Conservation (phyloP, 2,888 invertebrate genomes). For the Bombylius discolor region DNA sequence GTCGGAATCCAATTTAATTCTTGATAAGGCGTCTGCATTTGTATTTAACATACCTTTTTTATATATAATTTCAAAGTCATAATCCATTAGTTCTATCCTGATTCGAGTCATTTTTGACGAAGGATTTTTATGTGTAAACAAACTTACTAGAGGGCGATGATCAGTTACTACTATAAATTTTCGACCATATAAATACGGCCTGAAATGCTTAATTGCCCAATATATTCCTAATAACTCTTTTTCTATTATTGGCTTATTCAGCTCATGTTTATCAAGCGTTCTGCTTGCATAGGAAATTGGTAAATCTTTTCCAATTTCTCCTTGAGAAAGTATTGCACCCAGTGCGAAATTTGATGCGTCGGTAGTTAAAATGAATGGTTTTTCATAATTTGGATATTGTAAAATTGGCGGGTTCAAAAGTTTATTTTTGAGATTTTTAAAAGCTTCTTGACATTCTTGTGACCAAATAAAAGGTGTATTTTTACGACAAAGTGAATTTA, state of each 20-base stretch:
- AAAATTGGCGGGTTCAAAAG: not conserved
- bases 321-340: conserved; percentile 19
- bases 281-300: conserved; percentile 21
- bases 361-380: conserved; percentile 18
- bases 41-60: no score
- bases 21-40: no score
- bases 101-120: conserved; percentile 18
- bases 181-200: conserved; percentile 20
- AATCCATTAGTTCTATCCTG: conserved; percentile 19
- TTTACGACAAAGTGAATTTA: conserved; percentile 15
- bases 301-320: conserved; percentile 9
- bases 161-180: conserved; percentile 20
- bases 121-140: conserved; percentile 16
- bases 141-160: conserved; percentile 18
- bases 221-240: conserved; percentile 16
- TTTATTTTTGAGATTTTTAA: not conserved
- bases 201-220: conserved; percentile 14
- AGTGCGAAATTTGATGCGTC: conserved; percentile 19
- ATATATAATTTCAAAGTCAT: conserved; percentile 16
- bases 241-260: conserved; percentile 17
- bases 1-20: not conserved
- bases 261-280: conserved; percentile 16
- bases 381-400: not conserved
- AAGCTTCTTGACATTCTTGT: not conserved
- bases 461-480: conserved; percentile 12